Base-by-base conservation (phyloP, 1,140 invertebrate species). In the Pachypeltis micranthus region DNA sequence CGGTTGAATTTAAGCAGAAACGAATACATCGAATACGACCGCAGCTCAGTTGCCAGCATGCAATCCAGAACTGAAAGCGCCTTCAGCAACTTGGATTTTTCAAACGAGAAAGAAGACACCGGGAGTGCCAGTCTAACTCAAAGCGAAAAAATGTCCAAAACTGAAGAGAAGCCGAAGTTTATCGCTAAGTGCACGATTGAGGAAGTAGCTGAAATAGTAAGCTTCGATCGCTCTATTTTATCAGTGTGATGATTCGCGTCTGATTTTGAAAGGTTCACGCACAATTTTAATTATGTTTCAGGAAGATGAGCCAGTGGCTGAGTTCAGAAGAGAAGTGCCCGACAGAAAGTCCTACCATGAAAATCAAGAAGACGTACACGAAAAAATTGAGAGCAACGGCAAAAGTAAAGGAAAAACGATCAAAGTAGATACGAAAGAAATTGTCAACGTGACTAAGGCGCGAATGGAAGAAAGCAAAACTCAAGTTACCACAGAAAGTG, bases 1-100 rank as follows among this genome's bases (percentile, higher is more conserved):
- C 59, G 54, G 56, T 34, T 29, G 10, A 64, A 64, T 26, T 7
- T 56, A n/a, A 66, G 65, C 31, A 23, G 65, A 21, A 63, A 66
- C 39, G 54, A 51, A 10, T 39, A 21, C 24, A 28, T 27, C 21
- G 59, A 65, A 54, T 39, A 67, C 16, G 64, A 63, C n/a, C 14
- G 60, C 25, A 51, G 26, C 19, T 58, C 56, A 0, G 57, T 65
- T 21, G 19, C 27, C 1, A 57, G 55, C 26, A 57, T 25, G 47
- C 12, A 51, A 21, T 51, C 47, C 21, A 10, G 63, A 44, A 44
- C 51, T 59, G 31, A 60, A 62, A 39, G 29, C 23, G 34, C 29
- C 25, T 25, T 26, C 28, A 51, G 47, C 47, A 51, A 51, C 21
- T 21, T 51, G 12, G 47, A 51, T 3, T n/a, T n/a, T n/a, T n/a